A percentile compares a stretch with the other conserved stretches of the same genome.
Evolutionary conservation across 2,113 vertebrate genomes (phyloP).

Genomic region (Rhombomys opimus): DNA sequence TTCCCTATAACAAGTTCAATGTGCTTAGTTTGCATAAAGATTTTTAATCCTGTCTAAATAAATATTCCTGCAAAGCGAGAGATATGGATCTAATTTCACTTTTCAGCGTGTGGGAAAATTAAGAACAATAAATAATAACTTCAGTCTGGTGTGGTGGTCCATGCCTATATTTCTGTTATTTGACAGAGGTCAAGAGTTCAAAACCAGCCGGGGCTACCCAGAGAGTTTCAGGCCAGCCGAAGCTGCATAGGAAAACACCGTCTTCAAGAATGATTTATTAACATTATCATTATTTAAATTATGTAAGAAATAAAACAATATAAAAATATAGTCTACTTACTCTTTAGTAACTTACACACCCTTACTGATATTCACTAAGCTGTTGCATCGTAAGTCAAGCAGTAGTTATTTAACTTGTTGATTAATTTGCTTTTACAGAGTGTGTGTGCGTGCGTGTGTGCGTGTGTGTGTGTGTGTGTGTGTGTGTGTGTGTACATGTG

Average conservation of each 20-base stretch:
- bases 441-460: too few relatives aligned
- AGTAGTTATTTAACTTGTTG: background rate
- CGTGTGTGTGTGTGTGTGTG: background rate
- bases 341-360: background rate
- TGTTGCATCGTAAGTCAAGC: background rate
- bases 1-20: background rate
- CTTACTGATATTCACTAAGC: background rate
- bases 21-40: background rate
- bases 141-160: background rate
- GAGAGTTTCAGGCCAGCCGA: background rate
- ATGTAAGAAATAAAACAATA: conserved; percentile 2
- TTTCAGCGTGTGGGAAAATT: background rate
- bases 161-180: background rate
- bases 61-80: background rate
- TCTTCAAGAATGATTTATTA: background rate
- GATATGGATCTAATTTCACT: background rate
- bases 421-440: background rate
- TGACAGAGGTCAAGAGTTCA: background rate
- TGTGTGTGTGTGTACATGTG: fast-evolving
- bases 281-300: conserved; percentile 23
- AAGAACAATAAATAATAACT: background rate
- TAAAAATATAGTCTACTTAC: background rate
- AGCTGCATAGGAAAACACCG: background rate
- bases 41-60: background rate
- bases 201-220: background rate